Percentiles rank a stretch among this genome's conserved stretches.
phyloP scores from a whole-genome alignment of 2,888 invertebrate genomes.

The Agonopterix arenella region DNA sequence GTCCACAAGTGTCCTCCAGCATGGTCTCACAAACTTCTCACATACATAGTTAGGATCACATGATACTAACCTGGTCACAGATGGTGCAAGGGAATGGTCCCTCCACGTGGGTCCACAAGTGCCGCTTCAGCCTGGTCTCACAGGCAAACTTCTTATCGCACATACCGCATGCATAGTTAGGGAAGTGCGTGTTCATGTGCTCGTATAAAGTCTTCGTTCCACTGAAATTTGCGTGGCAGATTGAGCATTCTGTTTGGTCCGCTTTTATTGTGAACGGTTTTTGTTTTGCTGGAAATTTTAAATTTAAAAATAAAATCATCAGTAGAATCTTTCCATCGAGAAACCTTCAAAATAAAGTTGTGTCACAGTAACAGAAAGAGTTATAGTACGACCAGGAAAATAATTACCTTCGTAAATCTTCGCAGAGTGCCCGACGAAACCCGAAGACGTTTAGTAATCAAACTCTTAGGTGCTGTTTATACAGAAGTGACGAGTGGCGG shows the following conservation, averaged over 20 bases:
- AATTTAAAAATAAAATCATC: too few species aligned
- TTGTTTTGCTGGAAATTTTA: background rate
- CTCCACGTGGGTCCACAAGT: constrained; percentile 1
- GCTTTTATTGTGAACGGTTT: background rate
- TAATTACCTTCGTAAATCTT: too few species aligned
- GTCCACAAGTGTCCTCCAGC: constrained; percentile 1
- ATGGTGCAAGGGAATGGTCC: constrained; percentile 2
- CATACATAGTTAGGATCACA: background rate
- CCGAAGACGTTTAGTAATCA: too few species aligned
- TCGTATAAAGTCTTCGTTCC: background rate
- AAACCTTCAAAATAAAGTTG: too few species aligned
- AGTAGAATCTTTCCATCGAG: too few species aligned
- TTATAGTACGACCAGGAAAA: too few species aligned
- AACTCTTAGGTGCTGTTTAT: too few species aligned
- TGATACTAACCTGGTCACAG: constrained; percentile 2
- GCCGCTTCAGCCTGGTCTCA: background rate
- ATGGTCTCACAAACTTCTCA: background rate
- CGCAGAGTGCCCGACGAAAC: too few species aligned
- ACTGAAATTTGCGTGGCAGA: background rate
- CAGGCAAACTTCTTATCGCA: constrained; percentile 1
- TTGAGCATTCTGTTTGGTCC: background rate
- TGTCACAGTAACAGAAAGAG: too few species aligned
- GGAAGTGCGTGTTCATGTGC: constrained; percentile 2
- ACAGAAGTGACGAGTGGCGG: too few species aligned
- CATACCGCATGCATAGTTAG: background rate